Conservation (phyloP, 1,140 invertebrate genomes). For the Trachymyrmex cornetzi region DNA sequence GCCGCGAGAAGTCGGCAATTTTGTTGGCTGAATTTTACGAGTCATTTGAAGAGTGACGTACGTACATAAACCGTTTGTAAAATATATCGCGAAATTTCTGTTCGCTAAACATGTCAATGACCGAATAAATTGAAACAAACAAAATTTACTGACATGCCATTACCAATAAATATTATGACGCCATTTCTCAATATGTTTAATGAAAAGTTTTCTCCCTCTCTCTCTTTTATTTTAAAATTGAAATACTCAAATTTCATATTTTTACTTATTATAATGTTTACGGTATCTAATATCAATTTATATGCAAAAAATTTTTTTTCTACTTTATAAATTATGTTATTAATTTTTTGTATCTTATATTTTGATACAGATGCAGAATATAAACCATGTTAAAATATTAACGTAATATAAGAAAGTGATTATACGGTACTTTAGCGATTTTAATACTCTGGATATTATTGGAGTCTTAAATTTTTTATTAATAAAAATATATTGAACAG, state of each 20-base stretch:
- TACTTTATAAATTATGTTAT: slow-evolving; percentile 35
- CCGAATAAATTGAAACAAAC: slow-evolving; percentile 41
- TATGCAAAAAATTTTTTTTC: background rate
- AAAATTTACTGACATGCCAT: background rate
- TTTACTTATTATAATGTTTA: background rate
- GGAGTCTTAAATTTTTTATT: background rate
- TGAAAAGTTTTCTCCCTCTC: background rate
- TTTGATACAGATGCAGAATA: background rate
- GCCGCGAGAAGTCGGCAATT: slow-evolving; percentile 65
- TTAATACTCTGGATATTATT: background rate
- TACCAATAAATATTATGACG: slow-evolving; percentile 29
- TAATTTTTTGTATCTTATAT: slow-evolving; percentile 23
- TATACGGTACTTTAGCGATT: background rate
- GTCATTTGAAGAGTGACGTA: slow-evolving; percentile 77
- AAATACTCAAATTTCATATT: slow-evolving; percentile 12
- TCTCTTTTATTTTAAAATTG: background rate
- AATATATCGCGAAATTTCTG: slow-evolving; percentile 43
- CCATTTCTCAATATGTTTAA: background rate
- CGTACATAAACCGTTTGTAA: slow-evolving; percentile 49
- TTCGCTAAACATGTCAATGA: slow-evolving; percentile 7
- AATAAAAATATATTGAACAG: background rate
- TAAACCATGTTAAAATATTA: background rate
- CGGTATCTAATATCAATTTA: background rate
- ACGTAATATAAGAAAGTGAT: background rate
- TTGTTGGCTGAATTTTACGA: slow-evolving; percentile 82